Conservation (phyloP, 2,888 invertebrate species). For the Ichneumon xanthorius region DNA sequence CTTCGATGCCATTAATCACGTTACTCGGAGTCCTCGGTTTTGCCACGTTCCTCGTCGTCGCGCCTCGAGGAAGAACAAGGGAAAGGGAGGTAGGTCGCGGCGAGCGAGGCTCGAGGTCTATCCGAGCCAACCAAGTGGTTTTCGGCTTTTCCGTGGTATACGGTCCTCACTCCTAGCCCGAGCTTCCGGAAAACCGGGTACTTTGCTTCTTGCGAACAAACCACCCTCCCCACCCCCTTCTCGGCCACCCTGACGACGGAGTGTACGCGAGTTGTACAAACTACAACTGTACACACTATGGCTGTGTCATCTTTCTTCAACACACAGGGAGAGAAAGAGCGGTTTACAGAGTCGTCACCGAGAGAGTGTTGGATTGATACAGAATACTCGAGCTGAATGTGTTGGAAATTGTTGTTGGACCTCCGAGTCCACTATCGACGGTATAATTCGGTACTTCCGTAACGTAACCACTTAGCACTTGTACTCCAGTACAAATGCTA, state of each 20-base stretch:
- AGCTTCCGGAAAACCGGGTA: conserved; percentile 66
- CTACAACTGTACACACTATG: conserved; percentile 26
- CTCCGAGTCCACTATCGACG: background rate
- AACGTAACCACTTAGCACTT: background rate
- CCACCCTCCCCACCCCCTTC: background rate
- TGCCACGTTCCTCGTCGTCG: conserved; percentile 68
- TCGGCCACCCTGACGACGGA: conserved; percentile 46
- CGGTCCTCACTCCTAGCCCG: conserved; percentile 39
- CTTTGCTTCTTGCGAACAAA: conserved; percentile 70
- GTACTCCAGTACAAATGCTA: background rate
- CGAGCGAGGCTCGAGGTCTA: conserved; percentile 53
- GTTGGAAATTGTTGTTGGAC: background rate
- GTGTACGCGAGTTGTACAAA: conserved; percentile 20
- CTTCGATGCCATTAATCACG: conserved; percentile 80
- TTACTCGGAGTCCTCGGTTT: conserved; percentile 77
- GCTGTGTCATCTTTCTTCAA: conserved; percentile 38
- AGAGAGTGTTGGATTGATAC: background rate
- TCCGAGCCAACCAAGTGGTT: conserved; percentile 65
- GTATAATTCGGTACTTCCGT: background rate
- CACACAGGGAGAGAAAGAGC: conserved; percentile 22
- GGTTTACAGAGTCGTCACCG: background rate
- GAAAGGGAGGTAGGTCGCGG: conserved; percentile 38
- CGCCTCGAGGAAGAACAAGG: conserved; percentile 59
- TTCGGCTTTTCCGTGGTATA: conserved; percentile 61
- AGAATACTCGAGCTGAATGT: conserved; percentile 15